Evolutionary conservation across 2,888 invertebrate species (phyloP), one percentile per base, ranked within the genome.

Genomic region (Polymixis lichenea): DNA sequence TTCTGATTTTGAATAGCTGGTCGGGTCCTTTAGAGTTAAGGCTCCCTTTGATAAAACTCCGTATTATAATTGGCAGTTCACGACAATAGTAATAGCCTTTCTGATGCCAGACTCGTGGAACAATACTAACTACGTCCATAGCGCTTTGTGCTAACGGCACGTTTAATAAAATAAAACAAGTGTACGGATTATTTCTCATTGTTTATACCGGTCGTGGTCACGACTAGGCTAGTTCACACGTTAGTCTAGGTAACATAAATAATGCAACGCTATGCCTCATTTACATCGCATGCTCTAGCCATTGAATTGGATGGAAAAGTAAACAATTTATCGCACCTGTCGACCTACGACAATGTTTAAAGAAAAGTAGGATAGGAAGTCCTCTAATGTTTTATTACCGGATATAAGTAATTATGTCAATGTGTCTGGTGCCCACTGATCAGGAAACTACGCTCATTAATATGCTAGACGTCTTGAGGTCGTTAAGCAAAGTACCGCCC

Each of bases 151-250:
- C 28, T 61, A 66, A 65, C 71, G 73, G 75, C 80, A 87, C 86
- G 87, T 78, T 84, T 76, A n/a, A 53, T 72, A 68, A 75, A 76
- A 87, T 77, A 79, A 86, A 87, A 75, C 77, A 75, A 79, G 25
- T 60, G 58, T 65, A 75, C 38, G 19, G 68, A 79, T 79, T 72
- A 75, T 69, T 75, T 62, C 67, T 56, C 62, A 77, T 77, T 87
- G 82, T 85, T 70, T 68, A 77, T 79, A 72, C 72, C 38, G 55
- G 75, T 74, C 82, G 78, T 82, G 83, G 66, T 86, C 88, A 87
- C 88, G 88, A 87, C 77, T 81, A 85, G 55, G 71, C 83, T 72
- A 77, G 88, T 86, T 87, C 88, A 86, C 87, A 87, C 84, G 88
- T 86, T 62, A 61, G 49, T 67, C 76, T 75, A 75, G 80, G 71